These are phyloP conservation scores for Drosophila lacteicornis DNA, from an alignment of 1,140 invertebrate genomes.

Conservation along the genomic window DNA sequence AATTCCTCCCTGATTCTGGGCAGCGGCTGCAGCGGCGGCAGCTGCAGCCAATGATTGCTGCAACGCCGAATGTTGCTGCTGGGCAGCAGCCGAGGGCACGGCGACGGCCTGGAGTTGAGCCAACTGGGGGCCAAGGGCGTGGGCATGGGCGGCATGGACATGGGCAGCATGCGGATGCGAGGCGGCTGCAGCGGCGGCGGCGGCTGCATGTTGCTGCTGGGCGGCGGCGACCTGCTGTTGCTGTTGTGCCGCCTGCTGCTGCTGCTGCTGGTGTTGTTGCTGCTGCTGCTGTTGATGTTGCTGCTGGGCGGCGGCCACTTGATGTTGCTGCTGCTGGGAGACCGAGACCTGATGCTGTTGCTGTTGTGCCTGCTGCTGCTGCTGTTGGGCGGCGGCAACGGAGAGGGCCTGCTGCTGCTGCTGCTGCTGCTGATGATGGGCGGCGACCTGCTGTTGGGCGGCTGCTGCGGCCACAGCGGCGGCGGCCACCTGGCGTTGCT, in stretches of 20 bases:
- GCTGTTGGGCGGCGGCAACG: conserved; percentile 88
- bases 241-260: conserved; percentile 46
- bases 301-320: conserved; percentile 50
- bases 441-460: conserved; percentile 88
- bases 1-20: conserved; percentile 61
- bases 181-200: conserved; percentile 61
- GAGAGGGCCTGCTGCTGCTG: conserved; percentile 86
- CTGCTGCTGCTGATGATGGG: conserved; percentile 86
- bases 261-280: conserved; percentile 84
- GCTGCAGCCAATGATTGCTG: conserved; percentile 70
- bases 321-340: conserved; percentile 86
- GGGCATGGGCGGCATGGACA: conserved; percentile 61
- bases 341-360: conserved; percentile 85
- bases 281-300: conserved; percentile 68
- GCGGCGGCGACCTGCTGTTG: conserved; percentile 58
- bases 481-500: conserved; percentile 87
- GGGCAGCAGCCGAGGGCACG: conserved; percentile 56
- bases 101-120: conserved; percentile 69
- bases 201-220: conserved; percentile 63
- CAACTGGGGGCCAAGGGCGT: conserved; percentile 61
- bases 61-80: conserved; percentile 61
- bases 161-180: conserved; percentile 63
- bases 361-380: conserved; percentile 86
- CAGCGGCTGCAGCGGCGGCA: conserved; percentile 54
- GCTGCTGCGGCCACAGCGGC: conserved; percentile 87